Evolutionary conservation across 2,888 invertebrate species (phyloP).

Genomic region (Acanthosepion esculentum): DNA sequence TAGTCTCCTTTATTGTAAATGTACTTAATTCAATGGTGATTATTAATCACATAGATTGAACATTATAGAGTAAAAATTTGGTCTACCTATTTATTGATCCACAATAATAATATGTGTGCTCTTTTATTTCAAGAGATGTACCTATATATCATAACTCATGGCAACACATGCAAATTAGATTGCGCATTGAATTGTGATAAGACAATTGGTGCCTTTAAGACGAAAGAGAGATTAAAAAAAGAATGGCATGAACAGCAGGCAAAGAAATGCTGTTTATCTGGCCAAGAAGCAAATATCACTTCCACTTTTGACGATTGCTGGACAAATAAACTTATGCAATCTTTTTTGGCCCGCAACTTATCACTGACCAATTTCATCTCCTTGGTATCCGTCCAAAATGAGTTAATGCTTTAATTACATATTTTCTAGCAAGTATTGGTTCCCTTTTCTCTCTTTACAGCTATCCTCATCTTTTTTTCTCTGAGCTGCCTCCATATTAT

Average conservation of each 20-base stretch:
- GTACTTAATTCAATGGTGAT: too few species aligned
- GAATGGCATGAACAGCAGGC: background rate
- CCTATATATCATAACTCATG: too few species aligned
- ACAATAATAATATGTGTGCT: too few species aligned
- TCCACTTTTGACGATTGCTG: background rate
- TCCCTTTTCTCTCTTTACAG: background rate
- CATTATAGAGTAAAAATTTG: too few species aligned
- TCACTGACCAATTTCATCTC: background rate
- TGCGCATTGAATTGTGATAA: background rate
- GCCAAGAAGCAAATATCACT: background rate
- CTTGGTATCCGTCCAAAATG: background rate
- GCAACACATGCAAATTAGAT: too few species aligned
- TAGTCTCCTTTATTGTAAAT: too few species aligned
- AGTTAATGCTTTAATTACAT: background rate
- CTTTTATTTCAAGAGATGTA: too few species aligned
- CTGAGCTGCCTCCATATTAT: background rate
- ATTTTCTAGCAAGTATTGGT: background rate
- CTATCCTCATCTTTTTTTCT: background rate
- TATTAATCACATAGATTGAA: too few species aligned
- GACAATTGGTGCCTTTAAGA: background rate
- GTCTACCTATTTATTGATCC: too few species aligned
- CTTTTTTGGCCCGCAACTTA: background rate
- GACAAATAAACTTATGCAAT: background rate
- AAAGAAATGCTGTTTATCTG: background rate
- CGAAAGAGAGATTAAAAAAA: background rate